Percentiles rank a stretch among this genome's conserved stretches.
Evolutionary conservation across 2,797 vertebrate genomes (phyloP).

Genomic region (Crax fasciolata): DNA sequence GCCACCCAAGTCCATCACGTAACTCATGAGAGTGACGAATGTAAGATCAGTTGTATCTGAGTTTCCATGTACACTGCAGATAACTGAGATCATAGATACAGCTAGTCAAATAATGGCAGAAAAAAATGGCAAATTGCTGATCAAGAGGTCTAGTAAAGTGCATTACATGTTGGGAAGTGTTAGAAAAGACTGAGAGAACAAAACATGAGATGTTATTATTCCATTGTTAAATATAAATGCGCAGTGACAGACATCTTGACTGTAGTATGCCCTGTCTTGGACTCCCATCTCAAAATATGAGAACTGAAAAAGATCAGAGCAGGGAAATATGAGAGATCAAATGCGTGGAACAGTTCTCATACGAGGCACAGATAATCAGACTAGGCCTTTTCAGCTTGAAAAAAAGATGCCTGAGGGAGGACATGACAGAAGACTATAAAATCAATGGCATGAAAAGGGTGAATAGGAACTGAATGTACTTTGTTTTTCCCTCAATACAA

Average conservation of each 20-base stretch:
- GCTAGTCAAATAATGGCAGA: background rate
- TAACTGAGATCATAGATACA: background rate
- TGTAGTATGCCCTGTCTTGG: background rate
- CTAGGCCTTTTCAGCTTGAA: background rate
- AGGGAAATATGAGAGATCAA: background rate
- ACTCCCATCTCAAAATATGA: background rate
- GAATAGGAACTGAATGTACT: background rate
- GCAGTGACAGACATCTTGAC: background rate
- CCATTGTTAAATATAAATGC: background rate
- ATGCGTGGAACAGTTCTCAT: background rate
- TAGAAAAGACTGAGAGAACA: background rate
- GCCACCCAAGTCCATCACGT: background rate
- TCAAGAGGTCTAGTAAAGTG: background rate
- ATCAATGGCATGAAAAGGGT: conserved; percentile 2
- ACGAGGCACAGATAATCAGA: background rate
- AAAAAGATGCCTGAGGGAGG: background rate
- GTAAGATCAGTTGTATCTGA: background rate
- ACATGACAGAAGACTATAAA: conserved; percentile 27
- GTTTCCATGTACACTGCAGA: background rate
- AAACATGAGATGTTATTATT: background rate
- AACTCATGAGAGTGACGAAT: background rate
- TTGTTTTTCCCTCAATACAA: background rate
- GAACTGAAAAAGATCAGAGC: background rate
- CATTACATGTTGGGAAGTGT: background rate
- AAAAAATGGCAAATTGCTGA: background rate